Percentiles rank a stretch among this genome's conserved stretches.
Conservation (phyloP, 1,140 invertebrate genomes). For the Gyrodactylus bullatarudis region DNA sequence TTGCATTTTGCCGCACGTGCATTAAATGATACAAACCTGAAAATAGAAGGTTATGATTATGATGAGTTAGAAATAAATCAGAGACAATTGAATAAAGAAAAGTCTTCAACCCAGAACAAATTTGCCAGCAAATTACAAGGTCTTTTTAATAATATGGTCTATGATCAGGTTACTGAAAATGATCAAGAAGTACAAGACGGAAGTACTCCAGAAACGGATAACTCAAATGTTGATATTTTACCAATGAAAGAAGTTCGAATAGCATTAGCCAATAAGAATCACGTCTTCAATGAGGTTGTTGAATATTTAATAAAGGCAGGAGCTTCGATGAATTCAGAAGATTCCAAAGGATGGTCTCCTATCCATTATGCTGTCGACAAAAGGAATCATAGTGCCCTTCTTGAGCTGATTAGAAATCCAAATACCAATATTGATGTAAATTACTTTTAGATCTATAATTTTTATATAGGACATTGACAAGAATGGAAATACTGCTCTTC, state of each 20-base stretch:
- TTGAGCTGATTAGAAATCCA: background rate
- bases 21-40: background rate
- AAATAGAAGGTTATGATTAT: background rate
- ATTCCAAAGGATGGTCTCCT: background rate
- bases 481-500: background rate
- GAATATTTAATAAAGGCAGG: background rate
- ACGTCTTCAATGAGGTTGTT: background rate
- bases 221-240: too few species aligned
- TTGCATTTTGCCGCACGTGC: background rate
- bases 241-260: background rate
- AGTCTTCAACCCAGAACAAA: background rate
- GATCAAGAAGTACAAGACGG: background rate
- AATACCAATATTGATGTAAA: background rate
- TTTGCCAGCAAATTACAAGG: background rate
- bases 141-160: too few species aligned
- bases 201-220: background rate
- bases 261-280: background rate
- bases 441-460: background rate
- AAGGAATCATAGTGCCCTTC: background rate
- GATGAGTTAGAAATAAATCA: background rate
- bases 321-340: background rate
- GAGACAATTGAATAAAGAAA: background rate
- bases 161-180: background rate
- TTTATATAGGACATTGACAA: background rate
- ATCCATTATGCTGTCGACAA: background rate